Evolutionary conservation across 35 echinoderm and acorn worm species (phyloP), one percentile per base, ranked within the genome.

Genomic region (Lytechinus variegatus): DNA sequence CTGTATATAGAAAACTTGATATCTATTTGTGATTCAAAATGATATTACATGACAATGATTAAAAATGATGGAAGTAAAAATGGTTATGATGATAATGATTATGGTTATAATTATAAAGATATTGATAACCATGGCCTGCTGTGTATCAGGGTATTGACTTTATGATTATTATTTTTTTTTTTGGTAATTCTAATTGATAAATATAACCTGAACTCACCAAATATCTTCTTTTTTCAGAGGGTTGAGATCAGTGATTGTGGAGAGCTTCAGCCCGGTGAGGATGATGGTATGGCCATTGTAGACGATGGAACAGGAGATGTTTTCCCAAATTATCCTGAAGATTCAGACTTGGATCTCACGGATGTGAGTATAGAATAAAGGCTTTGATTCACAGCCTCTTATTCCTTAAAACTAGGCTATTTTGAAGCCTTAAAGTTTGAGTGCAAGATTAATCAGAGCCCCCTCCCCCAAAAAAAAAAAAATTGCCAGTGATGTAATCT

Each of bases 221-320:
- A 21, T 21, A 27, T 92, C 53, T 57, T 92, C 11, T 24, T 24
- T 28, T 1, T 90, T 4, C 88, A 94, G 55, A 66, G 33, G 56
- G 24, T 94, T 33, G 91, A 92, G 13, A 97, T 98, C 61, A 91
- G 89, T 21, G 96, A 98, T 54, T 98, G 97, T 95, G 97, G 97
- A 24, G 95, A 97, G 52, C 79, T 98, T 6, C 24, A 91, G 71
- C 94, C 97, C 19, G 97, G 95, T n/a, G 95, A 95, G 27, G 95
- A 95, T 54, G 89, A 96, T 27, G 91, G 55, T 29, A 53, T 89
- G 10, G 27, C 89, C 21, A 28, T 94, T 94, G 95, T 52, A 28
- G 96, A 98, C 92, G 97, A 98, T 95, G 97, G 97, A 9, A 98
- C 97, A 55, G 97, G 97, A 52, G 97, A 98, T 87, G 33, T 55